Evolutionary conservation across 2,888 invertebrate genomes (phyloP).

Genomic region (Eupithecia subfuscata): DNA sequence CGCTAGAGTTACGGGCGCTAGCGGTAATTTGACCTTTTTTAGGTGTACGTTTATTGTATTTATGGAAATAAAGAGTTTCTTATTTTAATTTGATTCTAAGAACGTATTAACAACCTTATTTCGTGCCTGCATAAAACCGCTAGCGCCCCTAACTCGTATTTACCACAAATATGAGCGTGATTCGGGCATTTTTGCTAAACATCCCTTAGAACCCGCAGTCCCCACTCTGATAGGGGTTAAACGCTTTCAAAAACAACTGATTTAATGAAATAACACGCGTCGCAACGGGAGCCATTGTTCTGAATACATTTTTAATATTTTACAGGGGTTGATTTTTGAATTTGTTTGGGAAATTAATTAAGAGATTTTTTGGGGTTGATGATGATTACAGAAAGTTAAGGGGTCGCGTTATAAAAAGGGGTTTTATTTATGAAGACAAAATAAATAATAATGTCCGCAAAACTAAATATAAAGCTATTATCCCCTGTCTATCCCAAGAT

Average conservation of each 20-base stretch:
- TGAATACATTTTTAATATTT: conserved; percentile 5
- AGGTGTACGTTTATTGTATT: no score
- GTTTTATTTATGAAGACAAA: not conserved
- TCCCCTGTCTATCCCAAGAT: no score
- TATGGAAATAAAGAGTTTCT: no score
- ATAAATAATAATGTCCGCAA: no score
- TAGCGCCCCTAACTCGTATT: conserved; percentile 21
- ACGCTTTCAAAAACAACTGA: conserved; percentile 45
- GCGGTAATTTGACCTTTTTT: no score
- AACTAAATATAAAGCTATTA: no score
- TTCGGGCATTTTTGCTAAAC: conserved; percentile 59
- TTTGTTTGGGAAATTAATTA: conserved; percentile 12
- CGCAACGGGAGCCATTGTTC: conserved; percentile 7
- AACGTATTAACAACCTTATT: not conserved
- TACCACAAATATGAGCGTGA: conserved; percentile 49
- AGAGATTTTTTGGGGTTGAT: conserved; percentile 2
- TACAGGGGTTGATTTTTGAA: conserved; percentile 7
- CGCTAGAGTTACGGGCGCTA: no score
- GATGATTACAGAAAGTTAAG: not conserved
- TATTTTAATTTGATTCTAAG: no score
- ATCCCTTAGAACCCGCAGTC: conserved; percentile 44
- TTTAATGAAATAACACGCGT: conserved; percentile 46
- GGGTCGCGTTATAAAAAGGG: not conserved
- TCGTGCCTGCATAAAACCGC: conserved; percentile 31
- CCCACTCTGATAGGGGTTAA: conserved; percentile 58